Percentiles rank a stretch among this genome's conserved stretches.
These are phyloP conservation scores for Melanchra persicariae DNA, from an alignment of 2,888 invertebrate species.

Conservation along the genomic window DNA sequence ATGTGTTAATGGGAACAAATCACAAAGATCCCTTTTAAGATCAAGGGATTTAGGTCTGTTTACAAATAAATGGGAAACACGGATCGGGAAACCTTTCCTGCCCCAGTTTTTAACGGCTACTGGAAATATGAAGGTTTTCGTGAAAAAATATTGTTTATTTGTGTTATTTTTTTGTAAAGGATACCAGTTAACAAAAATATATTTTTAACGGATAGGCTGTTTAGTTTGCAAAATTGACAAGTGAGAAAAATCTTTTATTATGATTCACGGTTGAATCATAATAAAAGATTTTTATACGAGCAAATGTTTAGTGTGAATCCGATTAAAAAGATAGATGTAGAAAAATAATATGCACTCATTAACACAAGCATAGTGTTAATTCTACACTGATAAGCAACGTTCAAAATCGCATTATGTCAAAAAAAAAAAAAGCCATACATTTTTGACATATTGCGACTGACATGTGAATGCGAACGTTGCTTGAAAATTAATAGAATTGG, in stretches of 20 bases:
- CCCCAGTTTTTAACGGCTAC: constrained; percentile 14
- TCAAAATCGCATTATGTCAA: too few relatives aligned
- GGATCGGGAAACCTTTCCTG: constrained; percentile 17
- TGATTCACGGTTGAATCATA: too few relatives aligned
- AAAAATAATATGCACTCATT: too few relatives aligned
- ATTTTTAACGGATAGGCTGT: not conserved
- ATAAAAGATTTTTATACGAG: not conserved
- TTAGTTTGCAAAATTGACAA: not conserved
- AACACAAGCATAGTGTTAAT: too few relatives aligned
- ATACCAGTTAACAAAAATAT: constrained; percentile 1
- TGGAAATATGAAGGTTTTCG: constrained; percentile 8
- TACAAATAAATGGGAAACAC: constrained; percentile 37
- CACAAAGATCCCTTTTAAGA: constrained; percentile 27
- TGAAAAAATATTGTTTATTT: constrained; percentile 17
- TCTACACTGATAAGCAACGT: too few relatives aligned
- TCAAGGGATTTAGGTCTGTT: constrained; percentile 24
- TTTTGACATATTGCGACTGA: too few relatives aligned
- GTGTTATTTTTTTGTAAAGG: constrained; percentile 1
- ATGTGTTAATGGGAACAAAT: constrained; percentile 29
- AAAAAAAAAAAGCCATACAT: too few relatives aligned
- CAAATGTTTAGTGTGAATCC: too few relatives aligned
- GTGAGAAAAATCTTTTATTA: not conserved
- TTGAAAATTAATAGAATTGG: too few relatives aligned
- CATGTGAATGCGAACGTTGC: too few relatives aligned
- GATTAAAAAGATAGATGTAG: too few relatives aligned